Conservation (phyloP, 2,888 invertebrate species). For the Lingula anatina region DNA sequence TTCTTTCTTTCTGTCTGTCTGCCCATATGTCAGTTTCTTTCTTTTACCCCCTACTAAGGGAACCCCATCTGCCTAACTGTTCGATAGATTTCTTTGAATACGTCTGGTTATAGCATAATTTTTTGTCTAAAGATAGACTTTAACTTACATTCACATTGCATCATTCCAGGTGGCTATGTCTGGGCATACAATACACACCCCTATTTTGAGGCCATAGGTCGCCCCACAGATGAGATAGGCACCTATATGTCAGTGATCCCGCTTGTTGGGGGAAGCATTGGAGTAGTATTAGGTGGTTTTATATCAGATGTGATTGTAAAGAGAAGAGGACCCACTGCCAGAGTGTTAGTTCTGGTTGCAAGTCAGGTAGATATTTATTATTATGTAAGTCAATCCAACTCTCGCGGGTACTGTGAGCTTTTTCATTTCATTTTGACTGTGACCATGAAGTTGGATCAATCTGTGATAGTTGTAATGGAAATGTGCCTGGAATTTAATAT, state of each 20-base stretch:
- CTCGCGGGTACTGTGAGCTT: not conserved
- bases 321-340: conserved; percentile 43
- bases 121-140: too few relatives aligned
- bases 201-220: conserved; percentile 43
- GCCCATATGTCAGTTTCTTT: not conserved
- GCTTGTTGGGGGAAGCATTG: conserved; percentile 49
- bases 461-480: not conserved
- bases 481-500: not conserved
- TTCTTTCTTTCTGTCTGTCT: not conserved
- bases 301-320: conserved; percentile 45
- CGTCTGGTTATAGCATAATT: too few relatives aligned
- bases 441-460: not conserved
- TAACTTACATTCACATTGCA: too few relatives aligned
- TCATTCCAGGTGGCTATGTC: conserved; percentile 47
- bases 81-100: not conserved
- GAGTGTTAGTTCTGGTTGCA: conserved; percentile 45
- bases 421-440: not conserved
- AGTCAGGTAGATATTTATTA: conserved; percentile 40
- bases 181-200: conserved; percentile 53
- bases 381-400: too few relatives aligned
- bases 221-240: conserved; percentile 43
- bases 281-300: conserved; percentile 45
- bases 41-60: too few relatives aligned
- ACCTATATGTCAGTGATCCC: conserved; percentile 52
- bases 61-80: too few relatives aligned